Base-by-base conservation (phyloP, 1,140 invertebrate genomes). In the Cydia splendana region DNA sequence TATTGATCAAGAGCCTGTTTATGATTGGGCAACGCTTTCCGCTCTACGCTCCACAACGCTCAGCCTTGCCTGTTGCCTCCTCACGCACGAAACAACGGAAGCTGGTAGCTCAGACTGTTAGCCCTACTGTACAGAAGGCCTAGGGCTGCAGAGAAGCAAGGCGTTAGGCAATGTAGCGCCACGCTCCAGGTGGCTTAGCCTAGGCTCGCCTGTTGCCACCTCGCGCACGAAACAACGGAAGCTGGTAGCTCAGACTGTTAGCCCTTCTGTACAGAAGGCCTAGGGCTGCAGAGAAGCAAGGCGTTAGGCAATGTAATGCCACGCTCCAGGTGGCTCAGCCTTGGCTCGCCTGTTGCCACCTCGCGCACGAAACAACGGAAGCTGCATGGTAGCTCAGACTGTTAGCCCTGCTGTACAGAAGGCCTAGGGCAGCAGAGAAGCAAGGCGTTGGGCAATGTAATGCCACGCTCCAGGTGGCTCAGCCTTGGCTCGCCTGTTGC, bases 21-120 rank as follows among this genome's bases (percentile, higher is more conserved):
- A 48, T 45, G 71, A 80, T 77, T 78, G 79, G 65, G 62, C 74
- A 79, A 79, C 51, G 34, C 15, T 20, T 62, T 57, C 65, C 13
- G 57, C 75, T 65, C 78, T 38, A 75, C 76, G 78, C 78, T 77
- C 78, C 76, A 51, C 74, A 75, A 76, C 71, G 75, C 30, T 62
- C 75, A 62, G 38, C 75, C 78, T 76, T 76, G 78, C 65, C 45
- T 13, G 45, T 48, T 48, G 45, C 45, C 45, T 4, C 12, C 45
- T 4, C 45, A 42, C 76, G 73, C 77, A 57, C 53, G 53, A 7
- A 57, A 57, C 6, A 13, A 13, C 53, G 53, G 53, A 57, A 57
- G 7, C 51, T 53, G 51, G 13, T 48, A 48, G n/a, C n/a, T 10
- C 45, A 7, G 45, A 15, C 45, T 45, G 12, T 13, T 53, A 12